Percentiles rank a stretch among this genome's conserved stretches.
Conservation (phyloP, 2,888 invertebrate species). For the Himalopsyche japonica region DNA sequence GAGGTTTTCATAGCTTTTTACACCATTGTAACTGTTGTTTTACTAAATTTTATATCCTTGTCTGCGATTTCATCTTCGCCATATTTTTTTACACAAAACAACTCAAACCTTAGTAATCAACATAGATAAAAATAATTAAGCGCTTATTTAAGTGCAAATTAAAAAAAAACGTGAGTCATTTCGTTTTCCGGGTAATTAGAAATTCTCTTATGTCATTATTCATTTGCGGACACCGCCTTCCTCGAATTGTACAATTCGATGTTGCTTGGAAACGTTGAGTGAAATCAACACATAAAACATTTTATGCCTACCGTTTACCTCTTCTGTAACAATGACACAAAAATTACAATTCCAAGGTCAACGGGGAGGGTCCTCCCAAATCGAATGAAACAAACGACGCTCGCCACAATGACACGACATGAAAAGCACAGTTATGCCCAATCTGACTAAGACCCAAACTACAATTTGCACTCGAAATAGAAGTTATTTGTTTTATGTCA, state of each 20-base stretch:
- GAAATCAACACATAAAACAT: too few species aligned
- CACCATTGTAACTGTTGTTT: too few species aligned
- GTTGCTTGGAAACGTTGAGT: not conserved
- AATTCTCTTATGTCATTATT: not conserved
- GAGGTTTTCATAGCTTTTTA: too few species aligned
- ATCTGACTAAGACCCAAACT: not conserved
- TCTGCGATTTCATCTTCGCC: not conserved
- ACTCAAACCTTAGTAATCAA: not conserved
- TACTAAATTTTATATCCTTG: not conserved
- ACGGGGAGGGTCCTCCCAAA: not conserved
- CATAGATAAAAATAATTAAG: not conserved
- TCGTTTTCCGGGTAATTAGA: not conserved
- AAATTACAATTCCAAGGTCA: not conserved
- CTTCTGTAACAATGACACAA: not conserved
- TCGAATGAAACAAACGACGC: not conserved
- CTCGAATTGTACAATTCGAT: not conserved
- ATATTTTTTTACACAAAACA: not conserved
- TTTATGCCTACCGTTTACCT: not conserved
- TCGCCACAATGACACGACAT: not conserved
- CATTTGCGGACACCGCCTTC: not conserved
- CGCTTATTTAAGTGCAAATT: not conserved
- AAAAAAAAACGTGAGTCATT: not conserved
- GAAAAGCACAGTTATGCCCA: not conserved
- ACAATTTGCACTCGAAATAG: not conserved
- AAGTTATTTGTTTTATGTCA: not conserved